A percentile compares a stretch with the other conserved stretches of the same genome.
These are phyloP conservation scores for Carassius auratus DNA, from an alignment of 2,113 vertebrate species.

Conservation along the genomic window DNA sequence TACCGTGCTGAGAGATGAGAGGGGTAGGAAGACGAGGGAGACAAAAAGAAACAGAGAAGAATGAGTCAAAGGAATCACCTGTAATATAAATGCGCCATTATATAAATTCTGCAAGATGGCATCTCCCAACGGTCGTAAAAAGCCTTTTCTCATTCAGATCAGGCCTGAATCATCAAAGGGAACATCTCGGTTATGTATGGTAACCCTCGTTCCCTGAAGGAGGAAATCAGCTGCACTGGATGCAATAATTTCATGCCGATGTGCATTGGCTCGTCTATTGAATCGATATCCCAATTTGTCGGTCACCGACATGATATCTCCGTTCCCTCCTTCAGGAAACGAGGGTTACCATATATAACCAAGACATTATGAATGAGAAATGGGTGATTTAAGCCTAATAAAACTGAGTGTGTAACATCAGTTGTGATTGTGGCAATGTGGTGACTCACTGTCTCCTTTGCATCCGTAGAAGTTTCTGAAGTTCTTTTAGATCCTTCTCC, in stretches of 20 bases:
- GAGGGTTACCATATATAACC: too few relatives aligned
- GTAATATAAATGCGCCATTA: conserved; percentile 35
- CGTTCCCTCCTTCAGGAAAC: too few relatives aligned
- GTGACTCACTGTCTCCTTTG: conserved; percentile 90
- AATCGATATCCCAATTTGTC: too few relatives aligned
- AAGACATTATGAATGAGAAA: background rate
- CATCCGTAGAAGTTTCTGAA: conserved; percentile 90
- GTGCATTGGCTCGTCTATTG: too few relatives aligned
- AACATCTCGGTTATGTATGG: too few relatives aligned
- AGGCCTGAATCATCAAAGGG: conserved; percentile 17
- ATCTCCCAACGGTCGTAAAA: background rate
- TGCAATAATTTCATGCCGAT: too few relatives aligned
- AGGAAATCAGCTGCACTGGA: too few relatives aligned
- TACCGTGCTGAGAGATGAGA: conserved; percentile 79
- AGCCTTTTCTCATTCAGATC: conserved; percentile 39
- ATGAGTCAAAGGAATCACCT: conserved; percentile 37
- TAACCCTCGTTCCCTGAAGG: too few relatives aligned
- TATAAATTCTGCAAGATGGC: conserved; percentile 7
- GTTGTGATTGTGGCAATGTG: background rate
- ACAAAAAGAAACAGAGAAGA: conserved; percentile 40
- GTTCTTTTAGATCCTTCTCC: conserved; percentile 89
- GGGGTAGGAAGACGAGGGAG: conserved; percentile 55
- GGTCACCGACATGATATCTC: too few relatives aligned
- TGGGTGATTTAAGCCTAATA: background rate
- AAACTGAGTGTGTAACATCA: background rate